A percentile compares a stretch with the other conserved stretches of the same genome.
These are phyloP conservation scores for Axis porcinus DNA, from an alignment of 2,113 vertebrate species.

Conservation along the genomic window DNA sequence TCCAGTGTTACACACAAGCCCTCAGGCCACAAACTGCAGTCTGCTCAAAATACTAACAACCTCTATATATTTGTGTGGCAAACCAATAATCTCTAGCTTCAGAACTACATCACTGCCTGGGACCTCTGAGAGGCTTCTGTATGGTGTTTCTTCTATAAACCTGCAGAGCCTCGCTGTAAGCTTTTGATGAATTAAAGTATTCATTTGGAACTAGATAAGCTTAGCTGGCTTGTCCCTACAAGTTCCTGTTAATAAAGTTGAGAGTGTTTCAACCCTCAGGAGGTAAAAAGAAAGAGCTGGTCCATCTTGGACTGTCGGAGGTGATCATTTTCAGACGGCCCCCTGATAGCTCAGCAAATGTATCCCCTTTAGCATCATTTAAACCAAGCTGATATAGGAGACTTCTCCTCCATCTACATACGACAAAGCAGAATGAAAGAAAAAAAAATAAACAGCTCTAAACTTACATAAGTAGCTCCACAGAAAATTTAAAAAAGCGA, in stretches of 20 bases:
- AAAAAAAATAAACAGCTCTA: conserved; percentile 47
- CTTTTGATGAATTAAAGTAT: conserved; percentile 66
- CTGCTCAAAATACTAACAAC: neutral
- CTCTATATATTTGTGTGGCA: conserved; percentile 31
- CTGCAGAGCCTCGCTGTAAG: conserved; percentile 34
- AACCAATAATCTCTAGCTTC: neutral
- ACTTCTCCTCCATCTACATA: neutral
- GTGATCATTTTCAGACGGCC: conserved; percentile 49
- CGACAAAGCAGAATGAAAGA: neutral
- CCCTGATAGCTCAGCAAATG: neutral
- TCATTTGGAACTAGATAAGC: conserved; percentile 67
- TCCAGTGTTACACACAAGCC: neutral
- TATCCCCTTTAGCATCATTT: conserved; percentile 31
- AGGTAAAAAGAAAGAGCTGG: conserved; percentile 45
- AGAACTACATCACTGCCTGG: neutral
- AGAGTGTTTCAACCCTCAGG: conserved; percentile 62
- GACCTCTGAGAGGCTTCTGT: conserved; percentile 24
- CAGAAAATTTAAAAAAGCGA: neutral
- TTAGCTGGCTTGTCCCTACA: conserved; percentile 60
- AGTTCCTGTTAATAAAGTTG: conserved; percentile 56
- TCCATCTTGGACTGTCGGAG: conserved; percentile 43
- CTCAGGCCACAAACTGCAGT: neutral
- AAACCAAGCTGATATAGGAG: neutral
- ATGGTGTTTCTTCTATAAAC: neutral
- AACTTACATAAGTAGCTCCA: conserved; percentile 6